Conservation (phyloP, 2,888 invertebrate genomes). For the Parnassius apollo region DNA sequence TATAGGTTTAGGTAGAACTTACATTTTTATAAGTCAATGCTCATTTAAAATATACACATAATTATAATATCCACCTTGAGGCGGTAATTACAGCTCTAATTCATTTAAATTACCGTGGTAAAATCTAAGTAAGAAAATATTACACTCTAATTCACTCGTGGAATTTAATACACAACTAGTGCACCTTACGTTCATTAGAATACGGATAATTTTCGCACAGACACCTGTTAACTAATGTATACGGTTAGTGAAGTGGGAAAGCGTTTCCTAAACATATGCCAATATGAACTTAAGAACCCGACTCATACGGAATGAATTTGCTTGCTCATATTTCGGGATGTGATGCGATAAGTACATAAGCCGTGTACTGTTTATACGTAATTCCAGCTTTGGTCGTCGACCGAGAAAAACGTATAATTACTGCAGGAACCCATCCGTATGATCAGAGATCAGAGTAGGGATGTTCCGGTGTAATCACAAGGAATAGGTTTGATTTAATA, state of each 20-base stretch:
- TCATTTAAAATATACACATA: background rate
- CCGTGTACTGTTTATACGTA: constrained; percentile 18
- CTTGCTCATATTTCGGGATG: constrained; percentile 7
- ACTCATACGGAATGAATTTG: constrained; percentile 8
- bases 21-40: constrained; percentile 7
- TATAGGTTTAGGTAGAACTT: too few species aligned
- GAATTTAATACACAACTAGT: constrained; percentile 8
- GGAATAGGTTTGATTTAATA: too few species aligned
- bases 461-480: constrained; percentile 2
- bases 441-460: constrained; percentile 2
- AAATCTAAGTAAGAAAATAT: constrained; percentile 21
- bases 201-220: background rate
- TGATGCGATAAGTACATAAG: constrained; percentile 8
- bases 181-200: background rate
- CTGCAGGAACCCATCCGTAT: constrained; percentile 23
- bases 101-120: constrained; percentile 25
- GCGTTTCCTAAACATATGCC: background rate
- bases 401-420: constrained; percentile 25
- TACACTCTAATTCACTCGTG: constrained; percentile 22
- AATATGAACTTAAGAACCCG: constrained; percentile 9
- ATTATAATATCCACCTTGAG: constrained; percentile 14
- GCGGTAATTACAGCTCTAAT: constrained; percentile 20
- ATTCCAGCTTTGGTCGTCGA: constrained; percentile 24
- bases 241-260: constrained; percentile 10
- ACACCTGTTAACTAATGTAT: background rate